A percentile compares a stretch with the other conserved stretches of the same genome.
Evolutionary conservation across 2,888 invertebrate genomes (phyloP).

Genomic region (Thymelicus lineola): DNA sequence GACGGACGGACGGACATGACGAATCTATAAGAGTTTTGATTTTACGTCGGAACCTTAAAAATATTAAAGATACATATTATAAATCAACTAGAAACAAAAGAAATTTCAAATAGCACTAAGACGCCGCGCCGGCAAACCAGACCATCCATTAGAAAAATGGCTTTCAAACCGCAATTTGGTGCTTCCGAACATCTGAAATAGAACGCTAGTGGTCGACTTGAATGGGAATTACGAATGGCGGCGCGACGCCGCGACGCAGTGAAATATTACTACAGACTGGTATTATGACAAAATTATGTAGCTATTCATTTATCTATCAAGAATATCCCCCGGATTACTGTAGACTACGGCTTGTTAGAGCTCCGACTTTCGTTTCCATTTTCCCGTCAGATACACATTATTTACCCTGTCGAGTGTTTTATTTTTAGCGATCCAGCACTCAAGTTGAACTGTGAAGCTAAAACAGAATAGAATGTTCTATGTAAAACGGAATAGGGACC

Average conservation of each 20-base stretch:
- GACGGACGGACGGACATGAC: too few relatives aligned
- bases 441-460: background rate
- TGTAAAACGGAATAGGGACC: background rate
- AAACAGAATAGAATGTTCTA: background rate
- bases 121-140: slow-evolving; percentile 18
- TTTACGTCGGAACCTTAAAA: too few relatives aligned
- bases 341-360: slow-evolving; percentile 24
- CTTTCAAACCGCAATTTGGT: slow-evolving; percentile 34
- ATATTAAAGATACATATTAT: background rate
- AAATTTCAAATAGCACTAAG: slow-evolving; percentile 20
- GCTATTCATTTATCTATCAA: slow-evolving; percentile 32
- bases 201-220: slow-evolving; percentile 31
- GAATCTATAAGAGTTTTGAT: too few relatives aligned
- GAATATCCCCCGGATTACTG: slow-evolving; percentile 29
- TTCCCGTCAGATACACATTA: slow-evolving; percentile 26
- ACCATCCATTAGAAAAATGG: slow-evolving; percentile 28
- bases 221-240: slow-evolving; percentile 30
- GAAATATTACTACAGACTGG: slow-evolving; percentile 32
- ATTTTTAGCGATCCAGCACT: slow-evolving; percentile 2
- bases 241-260: slow-evolving; percentile 28
- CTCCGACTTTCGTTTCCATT: slow-evolving; percentile 14
- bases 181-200: slow-evolving; percentile 34
- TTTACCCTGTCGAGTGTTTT: slow-evolving; percentile 16
- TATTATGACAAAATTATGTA: slow-evolving; percentile 37
- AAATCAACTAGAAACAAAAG: slow-evolving; percentile 10